phyloP scores from a whole-genome alignment of 2,113 vertebrate genomes.

The Chionodraco myersi region DNA sequence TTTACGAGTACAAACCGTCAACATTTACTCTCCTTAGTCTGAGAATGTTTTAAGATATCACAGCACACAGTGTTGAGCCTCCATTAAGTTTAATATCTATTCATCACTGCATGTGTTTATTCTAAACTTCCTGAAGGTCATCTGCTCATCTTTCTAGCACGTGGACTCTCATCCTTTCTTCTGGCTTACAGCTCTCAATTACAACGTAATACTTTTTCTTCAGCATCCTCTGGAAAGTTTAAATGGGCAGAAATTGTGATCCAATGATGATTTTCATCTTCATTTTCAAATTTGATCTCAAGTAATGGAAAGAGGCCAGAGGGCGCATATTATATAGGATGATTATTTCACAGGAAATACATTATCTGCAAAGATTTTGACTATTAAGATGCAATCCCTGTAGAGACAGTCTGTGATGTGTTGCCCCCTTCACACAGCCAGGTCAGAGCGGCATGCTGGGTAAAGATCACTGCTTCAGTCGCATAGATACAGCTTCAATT shows the following conservation, averaged over 20 bases:
- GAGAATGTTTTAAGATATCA: background rate
- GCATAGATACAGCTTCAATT: too few relatives aligned
- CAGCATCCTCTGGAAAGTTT: background rate
- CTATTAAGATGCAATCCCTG: background rate
- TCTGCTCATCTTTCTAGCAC: background rate
- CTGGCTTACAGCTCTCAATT: background rate
- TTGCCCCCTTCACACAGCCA: background rate
- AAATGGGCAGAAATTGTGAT: background rate
- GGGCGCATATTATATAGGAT: conserved; percentile 12
- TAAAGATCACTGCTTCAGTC: background rate
- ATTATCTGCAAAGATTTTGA: background rate
- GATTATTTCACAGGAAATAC: conserved; percentile 7
- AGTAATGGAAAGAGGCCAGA: conserved; percentile 11
- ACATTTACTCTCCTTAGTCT: background rate
- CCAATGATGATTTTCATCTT: conserved; percentile 22
- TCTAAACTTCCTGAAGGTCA: conserved; percentile 17
- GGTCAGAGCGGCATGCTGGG: background rate
- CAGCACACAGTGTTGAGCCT: background rate
- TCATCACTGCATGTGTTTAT: background rate
- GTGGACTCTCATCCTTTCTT: background rate
- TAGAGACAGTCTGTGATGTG: background rate
- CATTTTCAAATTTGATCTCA: background rate
- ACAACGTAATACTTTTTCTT: background rate
- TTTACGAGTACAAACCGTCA: background rate
- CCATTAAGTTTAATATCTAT: background rate